These are phyloP conservation scores for Bellardia pandia DNA, from an alignment of 2,888 invertebrate species.

Conservation along the genomic window DNA sequence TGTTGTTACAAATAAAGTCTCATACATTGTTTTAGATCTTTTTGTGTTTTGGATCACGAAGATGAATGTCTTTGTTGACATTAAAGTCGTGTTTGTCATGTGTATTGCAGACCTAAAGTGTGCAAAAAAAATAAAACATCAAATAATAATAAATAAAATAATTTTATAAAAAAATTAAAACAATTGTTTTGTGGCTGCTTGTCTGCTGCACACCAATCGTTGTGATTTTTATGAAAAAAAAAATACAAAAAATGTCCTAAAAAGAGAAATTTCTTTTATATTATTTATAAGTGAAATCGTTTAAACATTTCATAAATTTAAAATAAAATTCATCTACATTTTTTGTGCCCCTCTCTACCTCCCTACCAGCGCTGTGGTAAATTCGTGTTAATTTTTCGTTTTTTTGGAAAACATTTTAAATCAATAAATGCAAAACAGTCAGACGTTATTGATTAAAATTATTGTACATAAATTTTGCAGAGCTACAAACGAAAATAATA, in stretches of 20 bases:
- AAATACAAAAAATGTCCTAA: conserved; percentile 50
- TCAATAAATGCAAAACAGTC: neutral
- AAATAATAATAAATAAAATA: conserved; percentile 44
- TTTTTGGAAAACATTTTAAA: neutral
- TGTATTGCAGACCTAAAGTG: conserved; percentile 38
- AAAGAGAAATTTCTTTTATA: conserved; percentile 64
- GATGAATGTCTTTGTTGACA: conserved; percentile 59
- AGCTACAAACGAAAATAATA: too few species aligned
- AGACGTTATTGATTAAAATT: too few species aligned
- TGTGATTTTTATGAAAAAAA: conserved; percentile 13
- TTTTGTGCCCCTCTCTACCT: neutral
- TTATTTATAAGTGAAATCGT: conserved; percentile 62
- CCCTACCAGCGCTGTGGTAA: neutral
- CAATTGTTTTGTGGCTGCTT: conserved; percentile 37
- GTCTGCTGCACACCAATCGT: conserved; percentile 41
- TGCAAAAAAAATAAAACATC: conserved; percentile 30
- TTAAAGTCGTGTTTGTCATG: conserved; percentile 65
- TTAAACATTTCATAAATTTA: conserved; percentile 20
- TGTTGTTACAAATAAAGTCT: conserved; percentile 53
- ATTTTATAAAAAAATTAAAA: conserved; percentile 38
- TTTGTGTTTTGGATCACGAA: conserved; percentile 49
- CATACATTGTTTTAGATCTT: conserved; percentile 45
- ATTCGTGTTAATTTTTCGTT: neutral
- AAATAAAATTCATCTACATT: neutral
- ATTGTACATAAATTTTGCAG: too few species aligned